Conservation (phyloP, 2,113 vertebrate genomes). For the Aspidoscelis tigris region DNA sequence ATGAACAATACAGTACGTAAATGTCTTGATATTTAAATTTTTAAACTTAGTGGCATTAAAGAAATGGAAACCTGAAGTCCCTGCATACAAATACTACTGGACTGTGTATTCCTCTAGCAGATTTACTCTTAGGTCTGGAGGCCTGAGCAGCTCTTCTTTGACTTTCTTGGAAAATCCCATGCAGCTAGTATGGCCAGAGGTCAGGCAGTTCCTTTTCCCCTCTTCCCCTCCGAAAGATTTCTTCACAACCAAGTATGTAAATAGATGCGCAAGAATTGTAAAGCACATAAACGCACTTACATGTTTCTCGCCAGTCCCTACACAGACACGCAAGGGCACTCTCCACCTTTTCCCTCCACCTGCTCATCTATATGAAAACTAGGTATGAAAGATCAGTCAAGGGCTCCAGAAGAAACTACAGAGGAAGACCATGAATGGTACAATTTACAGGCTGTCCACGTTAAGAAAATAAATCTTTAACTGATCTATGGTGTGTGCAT, state of each 20-base stretch:
- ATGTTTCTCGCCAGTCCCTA: background rate
- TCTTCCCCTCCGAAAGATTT: conserved; percentile 61
- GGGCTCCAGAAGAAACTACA: conserved; percentile 68
- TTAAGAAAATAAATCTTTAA: conserved; percentile 77
- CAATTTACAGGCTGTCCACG: conserved; percentile 74
- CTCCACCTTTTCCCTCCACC: conserved; percentile 51
- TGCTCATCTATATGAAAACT: conserved; percentile 57
- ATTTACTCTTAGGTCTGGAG: conserved; percentile 55
- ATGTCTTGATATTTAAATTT: conserved; percentile 76
- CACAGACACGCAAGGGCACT: conserved; percentile 52
- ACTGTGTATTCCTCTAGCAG: conserved; percentile 65
- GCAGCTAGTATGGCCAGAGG: conserved; percentile 50
- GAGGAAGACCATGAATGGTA: conserved; percentile 59
- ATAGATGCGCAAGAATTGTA: conserved; percentile 71
- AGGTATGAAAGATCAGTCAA: conserved; percentile 71
- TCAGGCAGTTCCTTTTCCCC: conserved; percentile 52
- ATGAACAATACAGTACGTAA: conserved; percentile 80
- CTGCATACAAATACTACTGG: conserved; percentile 61
- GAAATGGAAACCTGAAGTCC: conserved; percentile 60
- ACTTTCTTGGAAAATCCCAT: conserved; percentile 63
- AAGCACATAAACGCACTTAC: conserved; percentile 58
- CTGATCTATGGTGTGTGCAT: conserved; percentile 60
- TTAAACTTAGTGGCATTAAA: conserved; percentile 66
- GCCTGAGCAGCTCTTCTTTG: conserved; percentile 66
- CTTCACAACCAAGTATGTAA: conserved; percentile 67